A percentile compares a stretch with the other conserved stretches of the same genome.
These are phyloP conservation scores for Hoplostethus atlanticus DNA, from an alignment of 2,797 vertebrate species.

Conservation along the genomic window DNA sequence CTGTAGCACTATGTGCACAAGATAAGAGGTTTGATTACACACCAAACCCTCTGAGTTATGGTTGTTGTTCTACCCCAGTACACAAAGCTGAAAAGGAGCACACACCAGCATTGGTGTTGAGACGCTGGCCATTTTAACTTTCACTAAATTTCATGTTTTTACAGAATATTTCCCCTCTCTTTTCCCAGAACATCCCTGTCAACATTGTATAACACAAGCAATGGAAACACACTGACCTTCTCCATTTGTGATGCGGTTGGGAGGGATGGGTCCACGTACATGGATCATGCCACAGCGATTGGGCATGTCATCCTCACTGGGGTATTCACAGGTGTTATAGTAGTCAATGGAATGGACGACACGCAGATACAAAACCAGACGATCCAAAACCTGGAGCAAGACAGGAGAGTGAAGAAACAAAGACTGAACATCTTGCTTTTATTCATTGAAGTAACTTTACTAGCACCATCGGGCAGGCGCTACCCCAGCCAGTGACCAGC, in stretches of 20 bases:
- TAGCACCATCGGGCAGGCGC: not conserved
- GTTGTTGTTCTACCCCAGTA: not conserved
- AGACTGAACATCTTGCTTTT: not conserved
- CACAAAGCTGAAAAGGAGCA: not conserved
- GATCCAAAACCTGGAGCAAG: conserved; percentile 89
- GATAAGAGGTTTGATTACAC: not conserved
- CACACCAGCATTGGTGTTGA: not conserved
- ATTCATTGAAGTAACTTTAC: not conserved
- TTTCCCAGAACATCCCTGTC: not conserved
- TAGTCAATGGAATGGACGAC: conserved; percentile 95
- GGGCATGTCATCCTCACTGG: conserved; percentile 97
- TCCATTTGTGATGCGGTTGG: conserved; percentile 91
- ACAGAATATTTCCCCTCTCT: not conserved
- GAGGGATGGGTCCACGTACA: conserved; percentile 92
- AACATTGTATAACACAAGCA: not conserved
- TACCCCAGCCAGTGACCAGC: not conserved
- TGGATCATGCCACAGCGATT: conserved; percentile 96
- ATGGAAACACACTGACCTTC: conserved; percentile 82
- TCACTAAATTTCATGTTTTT: not conserved
- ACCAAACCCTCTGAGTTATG: too few species aligned
- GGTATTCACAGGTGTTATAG: conserved; percentile 94
- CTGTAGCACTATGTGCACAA: conserved; percentile 84
- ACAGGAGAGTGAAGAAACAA: not conserved
- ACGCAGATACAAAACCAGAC: conserved; percentile 91
- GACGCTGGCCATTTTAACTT: not conserved